Evolutionary conservation across 2,797 vertebrate species (phyloP).

Genomic region (Meda fulgida): DNA sequence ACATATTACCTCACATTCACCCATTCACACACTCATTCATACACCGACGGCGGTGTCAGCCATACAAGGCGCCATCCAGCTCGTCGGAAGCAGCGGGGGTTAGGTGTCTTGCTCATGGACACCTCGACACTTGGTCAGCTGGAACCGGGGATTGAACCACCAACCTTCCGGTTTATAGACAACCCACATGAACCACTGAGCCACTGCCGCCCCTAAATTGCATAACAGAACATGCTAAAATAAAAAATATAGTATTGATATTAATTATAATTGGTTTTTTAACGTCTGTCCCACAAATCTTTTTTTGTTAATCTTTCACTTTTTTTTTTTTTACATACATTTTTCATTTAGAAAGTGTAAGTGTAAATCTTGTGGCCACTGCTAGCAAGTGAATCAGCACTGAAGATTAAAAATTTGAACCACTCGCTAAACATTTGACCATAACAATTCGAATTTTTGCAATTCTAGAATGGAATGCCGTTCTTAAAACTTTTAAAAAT

Average conservation of each 20-base stretch:
- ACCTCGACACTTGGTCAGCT: too few species aligned
- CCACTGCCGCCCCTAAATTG: too few species aligned
- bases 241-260: not conserved
- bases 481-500: not conserved
- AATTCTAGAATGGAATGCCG: not conserved
- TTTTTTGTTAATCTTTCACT: not conserved
- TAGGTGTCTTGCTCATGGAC: too few species aligned
- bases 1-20: too few species aligned
- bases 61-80: too few species aligned
- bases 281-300: not conserved
- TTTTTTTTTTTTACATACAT: not conserved
- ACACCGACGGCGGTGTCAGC: too few species aligned
- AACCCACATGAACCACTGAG: too few species aligned
- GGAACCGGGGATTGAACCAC: too few species aligned
- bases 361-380: not conserved
- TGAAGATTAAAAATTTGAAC: not conserved
- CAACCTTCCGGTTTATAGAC: too few species aligned
- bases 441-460: not conserved
- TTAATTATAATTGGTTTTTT: not conserved
- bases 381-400: not conserved
- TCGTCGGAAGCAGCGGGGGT: too few species aligned
- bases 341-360: not conserved
- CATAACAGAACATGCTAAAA: not conserved
- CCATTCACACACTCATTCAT: too few species aligned
- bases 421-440: not conserved